phyloP scores from a whole-genome alignment of 2,888 invertebrate genomes.

The Drosophila subquinaria region DNA sequence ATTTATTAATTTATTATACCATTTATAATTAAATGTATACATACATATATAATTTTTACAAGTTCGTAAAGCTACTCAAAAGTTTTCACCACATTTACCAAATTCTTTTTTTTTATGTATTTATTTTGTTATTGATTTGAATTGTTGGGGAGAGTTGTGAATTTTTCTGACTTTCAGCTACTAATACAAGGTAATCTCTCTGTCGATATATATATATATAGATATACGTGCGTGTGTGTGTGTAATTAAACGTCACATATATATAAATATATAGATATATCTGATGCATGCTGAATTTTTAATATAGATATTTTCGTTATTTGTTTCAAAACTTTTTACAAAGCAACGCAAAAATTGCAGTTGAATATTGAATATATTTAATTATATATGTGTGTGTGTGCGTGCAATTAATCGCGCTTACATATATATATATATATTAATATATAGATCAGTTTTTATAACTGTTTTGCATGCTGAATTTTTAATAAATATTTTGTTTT shows the following conservation, averaged over 20 bases:
- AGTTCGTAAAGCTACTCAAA: conserved; percentile 77
- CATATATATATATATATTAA: neutral
- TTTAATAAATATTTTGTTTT: neutral
- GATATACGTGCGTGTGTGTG: conserved; percentile 10
- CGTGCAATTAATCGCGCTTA: neutral
- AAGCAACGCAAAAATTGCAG: conserved; percentile 43
- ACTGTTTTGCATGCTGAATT: conserved; percentile 1
- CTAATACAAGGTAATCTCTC: conserved; percentile 64
- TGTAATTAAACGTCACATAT: conserved; percentile 19
- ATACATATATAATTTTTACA: conserved; percentile 77
- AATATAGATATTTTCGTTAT: neutral
- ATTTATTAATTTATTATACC: conserved; percentile 71
- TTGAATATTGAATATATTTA: conserved; percentile 17
- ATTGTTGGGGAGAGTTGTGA: conserved; percentile 16
- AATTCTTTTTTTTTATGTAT: conserved; percentile 20
- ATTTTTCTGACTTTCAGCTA: conserved; percentile 24
- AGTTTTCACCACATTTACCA: conserved; percentile 68
- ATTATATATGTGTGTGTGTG: conserved; percentile 11
- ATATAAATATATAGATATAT: conserved; percentile 11
- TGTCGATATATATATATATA: conserved; percentile 27
- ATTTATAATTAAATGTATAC: conserved; percentile 78
- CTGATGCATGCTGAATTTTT: conserved; percentile 9
- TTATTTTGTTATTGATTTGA: conserved; percentile 28
- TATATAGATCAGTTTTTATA: neutral
- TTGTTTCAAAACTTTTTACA: conserved; percentile 43